These are phyloP conservation scores for Ceratina australensis DNA, from an alignment of 1,140 invertebrate genomes.

Conservation along the genomic window DNA sequence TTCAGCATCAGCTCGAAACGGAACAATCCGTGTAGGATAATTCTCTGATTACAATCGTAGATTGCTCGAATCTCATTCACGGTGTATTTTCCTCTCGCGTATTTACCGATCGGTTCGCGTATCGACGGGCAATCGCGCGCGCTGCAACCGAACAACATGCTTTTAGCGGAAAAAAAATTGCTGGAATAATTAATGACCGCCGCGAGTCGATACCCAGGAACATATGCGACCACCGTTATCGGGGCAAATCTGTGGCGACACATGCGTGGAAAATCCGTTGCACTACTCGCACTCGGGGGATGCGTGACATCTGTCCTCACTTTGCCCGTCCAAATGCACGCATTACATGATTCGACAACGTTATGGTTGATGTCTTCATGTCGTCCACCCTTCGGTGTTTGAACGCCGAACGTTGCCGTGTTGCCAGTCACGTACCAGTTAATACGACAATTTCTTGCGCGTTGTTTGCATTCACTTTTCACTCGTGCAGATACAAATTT, in stretches of 20 bases:
- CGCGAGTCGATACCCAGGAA: conserved; percentile 54
- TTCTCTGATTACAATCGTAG: conserved; percentile 31
- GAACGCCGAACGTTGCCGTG: background rate
- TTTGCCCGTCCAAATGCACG: conserved; percentile 51
- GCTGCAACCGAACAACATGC: background rate
- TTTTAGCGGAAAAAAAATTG: conserved; percentile 34
- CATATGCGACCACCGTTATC: conserved; percentile 61
- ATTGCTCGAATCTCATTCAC: background rate
- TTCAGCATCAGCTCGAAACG: background rate
- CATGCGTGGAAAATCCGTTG: conserved; percentile 72
- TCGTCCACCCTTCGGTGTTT: conserved; percentile 16
- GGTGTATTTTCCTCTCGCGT: conserved; percentile 9
- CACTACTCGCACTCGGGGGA: conserved; percentile 43
- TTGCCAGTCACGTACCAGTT: background rate
- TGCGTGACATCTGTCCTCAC: conserved; percentile 68
- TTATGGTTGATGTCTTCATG: conserved; percentile 65
- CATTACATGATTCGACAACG: conserved; percentile 54
- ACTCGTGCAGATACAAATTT: too few species aligned
- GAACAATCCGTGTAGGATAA: conserved; percentile 6
- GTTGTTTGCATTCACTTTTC: background rate
- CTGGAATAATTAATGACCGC: conserved; percentile 52
- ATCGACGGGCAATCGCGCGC: conserved; percentile 4
- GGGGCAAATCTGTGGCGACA: conserved; percentile 55
- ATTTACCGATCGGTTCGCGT: conserved; percentile 30
- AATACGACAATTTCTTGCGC: background rate